These are phyloP conservation scores for Seriola dumerili DNA, from an alignment of 2,113 vertebrate genomes.

Conservation along the genomic window DNA sequence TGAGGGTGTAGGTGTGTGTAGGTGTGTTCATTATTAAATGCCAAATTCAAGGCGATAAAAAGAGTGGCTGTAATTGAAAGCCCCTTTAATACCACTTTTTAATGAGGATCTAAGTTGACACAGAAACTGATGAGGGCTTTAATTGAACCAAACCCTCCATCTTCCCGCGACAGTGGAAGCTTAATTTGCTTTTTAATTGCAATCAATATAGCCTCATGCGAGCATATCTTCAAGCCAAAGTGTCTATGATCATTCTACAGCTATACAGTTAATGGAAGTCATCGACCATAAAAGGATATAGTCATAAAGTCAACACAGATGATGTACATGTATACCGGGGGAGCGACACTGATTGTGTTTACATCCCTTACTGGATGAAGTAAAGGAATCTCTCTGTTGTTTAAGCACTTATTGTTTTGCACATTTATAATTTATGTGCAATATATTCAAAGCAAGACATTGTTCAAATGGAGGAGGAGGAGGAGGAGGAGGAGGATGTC, in stretches of 20 bases:
- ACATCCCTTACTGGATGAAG: not conserved
- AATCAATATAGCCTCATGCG: conserved; percentile 27
- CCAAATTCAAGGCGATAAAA: conserved; percentile 37
- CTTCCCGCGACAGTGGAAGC: conserved; percentile 19
- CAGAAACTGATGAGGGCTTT: conserved; percentile 43
- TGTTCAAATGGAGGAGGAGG: conserved; percentile 21
- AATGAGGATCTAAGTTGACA: conserved; percentile 31
- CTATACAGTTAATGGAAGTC: conserved; percentile 7
- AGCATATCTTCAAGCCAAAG: not conserved
- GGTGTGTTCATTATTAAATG: conserved; percentile 38
- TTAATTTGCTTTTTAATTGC: conserved; percentile 50
- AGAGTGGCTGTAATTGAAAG: conserved; percentile 31
- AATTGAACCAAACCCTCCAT: conserved; percentile 41
- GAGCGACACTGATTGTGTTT: not conserved
- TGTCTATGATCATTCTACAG: conserved; percentile 1
- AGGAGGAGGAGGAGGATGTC: not conserved
- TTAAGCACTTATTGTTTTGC: conserved; percentile 17
- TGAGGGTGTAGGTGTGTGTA: conserved; percentile 30
- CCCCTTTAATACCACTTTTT: conserved; percentile 12
- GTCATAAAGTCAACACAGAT: conserved; percentile 5
- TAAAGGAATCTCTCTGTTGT: conserved; percentile 10
- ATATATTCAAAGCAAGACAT: conserved; percentile 38
- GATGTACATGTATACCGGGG: not conserved
- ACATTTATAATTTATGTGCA: conserved; percentile 55
- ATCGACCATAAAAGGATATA: not conserved